These are phyloP conservation scores for Uloborus diversus DNA, from an alignment of 1,140 invertebrate genomes.

Conservation along the genomic window DNA sequence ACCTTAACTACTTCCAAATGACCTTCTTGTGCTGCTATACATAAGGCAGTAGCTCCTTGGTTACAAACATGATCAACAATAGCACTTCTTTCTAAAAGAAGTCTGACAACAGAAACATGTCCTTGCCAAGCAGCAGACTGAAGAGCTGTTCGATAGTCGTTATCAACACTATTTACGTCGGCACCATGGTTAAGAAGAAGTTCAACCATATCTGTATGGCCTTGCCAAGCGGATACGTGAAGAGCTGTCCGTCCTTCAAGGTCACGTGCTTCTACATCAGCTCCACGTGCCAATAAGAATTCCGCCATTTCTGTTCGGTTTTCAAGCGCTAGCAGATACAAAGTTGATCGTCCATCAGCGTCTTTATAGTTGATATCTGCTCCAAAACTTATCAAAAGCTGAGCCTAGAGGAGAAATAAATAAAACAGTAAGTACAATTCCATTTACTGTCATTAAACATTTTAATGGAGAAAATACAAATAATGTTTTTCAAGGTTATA, in stretches of 20 bases:
- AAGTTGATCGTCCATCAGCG: constrained; percentile 88
- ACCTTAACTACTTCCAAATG: constrained; percentile 90
- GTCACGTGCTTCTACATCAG: constrained; percentile 86
- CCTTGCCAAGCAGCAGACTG: constrained; percentile 97
- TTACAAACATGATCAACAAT: constrained; percentile 90
- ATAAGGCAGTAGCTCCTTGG: constrained; percentile 86
- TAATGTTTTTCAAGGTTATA: too few species aligned
- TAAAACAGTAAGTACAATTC: neutral
- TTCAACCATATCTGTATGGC: constrained; percentile 88
- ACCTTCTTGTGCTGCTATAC: constrained; percentile 77
- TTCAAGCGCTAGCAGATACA: constrained; percentile 91
- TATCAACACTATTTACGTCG: constrained; percentile 87
- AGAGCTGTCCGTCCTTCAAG: constrained; percentile 90
- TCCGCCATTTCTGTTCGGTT: constrained; percentile 86
- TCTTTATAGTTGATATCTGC: constrained; percentile 91
- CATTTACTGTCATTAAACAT: too few species aligned
- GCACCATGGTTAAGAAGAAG: constrained; percentile 80
- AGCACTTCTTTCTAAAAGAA: constrained; percentile 80
- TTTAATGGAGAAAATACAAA: too few species aligned
- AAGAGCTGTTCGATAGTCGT: constrained; percentile 86
- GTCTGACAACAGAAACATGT: constrained; percentile 81
- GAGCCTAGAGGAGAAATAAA: constrained; percentile 58
- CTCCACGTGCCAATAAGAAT: constrained; percentile 80
- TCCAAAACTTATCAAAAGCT: constrained; percentile 76
- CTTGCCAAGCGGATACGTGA: constrained; percentile 94